Evolutionary conservation across 2,113 vertebrate genomes (phyloP).

Genomic region (Anoura caudifer): DNA sequence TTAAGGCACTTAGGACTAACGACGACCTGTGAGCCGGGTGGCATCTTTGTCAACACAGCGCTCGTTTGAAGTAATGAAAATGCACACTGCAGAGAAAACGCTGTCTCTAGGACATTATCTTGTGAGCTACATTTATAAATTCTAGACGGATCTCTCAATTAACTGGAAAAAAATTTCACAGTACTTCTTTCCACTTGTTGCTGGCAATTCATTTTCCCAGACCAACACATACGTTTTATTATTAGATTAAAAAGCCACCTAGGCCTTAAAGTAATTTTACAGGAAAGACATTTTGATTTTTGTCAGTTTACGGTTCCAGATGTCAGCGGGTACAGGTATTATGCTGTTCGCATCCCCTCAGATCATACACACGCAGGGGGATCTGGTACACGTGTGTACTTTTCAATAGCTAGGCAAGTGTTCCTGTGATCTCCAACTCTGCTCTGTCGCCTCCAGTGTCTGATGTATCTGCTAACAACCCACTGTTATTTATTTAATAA

Average conservation of each 20-base stretch:
- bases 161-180: too few species aligned
- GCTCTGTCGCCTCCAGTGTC: not conserved
- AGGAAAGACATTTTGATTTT: not conserved
- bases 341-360: not conserved
- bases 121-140: too few species aligned
- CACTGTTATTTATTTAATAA: not conserved
- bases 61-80: not conserved
- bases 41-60: not conserved
- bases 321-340: not conserved
- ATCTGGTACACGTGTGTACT: not conserved
- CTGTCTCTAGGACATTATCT: not conserved
- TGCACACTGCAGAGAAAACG: not conserved
- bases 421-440: not conserved
- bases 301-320: not conserved
- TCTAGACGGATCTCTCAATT: too few species aligned
- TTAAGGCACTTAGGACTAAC: not conserved
- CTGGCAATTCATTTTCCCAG: too few species aligned
- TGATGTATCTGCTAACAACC: not conserved
- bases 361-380: not conserved
- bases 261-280: not conserved
- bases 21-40: not conserved
- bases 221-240: not conserved
- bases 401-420: not conserved
- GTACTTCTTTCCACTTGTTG: too few species aligned
- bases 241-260: not conserved